Evolutionary conservation across 2,113 vertebrate species (phyloP).

Genomic region (Orycteropus afer): DNA sequence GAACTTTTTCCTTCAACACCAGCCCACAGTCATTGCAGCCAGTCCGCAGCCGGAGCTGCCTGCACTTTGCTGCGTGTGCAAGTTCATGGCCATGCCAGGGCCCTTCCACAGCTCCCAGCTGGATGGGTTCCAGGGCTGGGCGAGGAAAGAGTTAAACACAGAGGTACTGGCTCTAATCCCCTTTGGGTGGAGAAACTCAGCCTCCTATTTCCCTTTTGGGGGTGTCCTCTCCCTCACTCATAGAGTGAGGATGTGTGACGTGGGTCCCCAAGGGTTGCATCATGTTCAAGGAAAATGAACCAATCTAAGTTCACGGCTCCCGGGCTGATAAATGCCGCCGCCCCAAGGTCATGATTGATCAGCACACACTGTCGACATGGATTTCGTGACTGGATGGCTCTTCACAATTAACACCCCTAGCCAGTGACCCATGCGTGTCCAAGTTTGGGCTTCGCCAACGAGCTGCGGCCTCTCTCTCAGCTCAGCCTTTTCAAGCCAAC

Average conservation of each 20-base stretch:
- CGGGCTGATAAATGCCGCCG: conserved; percentile 82
- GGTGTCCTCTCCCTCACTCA: neutral
- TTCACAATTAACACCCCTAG: conserved; percentile 89
- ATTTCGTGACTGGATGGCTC: conserved; percentile 93
- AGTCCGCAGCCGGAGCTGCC: conserved; percentile 47
- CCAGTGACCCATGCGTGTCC: conserved; percentile 89
- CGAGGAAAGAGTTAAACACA: conserved; percentile 14
- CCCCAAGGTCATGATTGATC: conserved; percentile 90
- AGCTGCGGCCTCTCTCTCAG: conserved; percentile 70
- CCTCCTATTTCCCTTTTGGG: conserved; percentile 8
- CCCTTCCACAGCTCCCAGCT: neutral
- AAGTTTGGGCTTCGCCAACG: conserved; percentile 77
- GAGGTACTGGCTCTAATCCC: neutral
- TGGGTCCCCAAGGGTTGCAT: conserved; percentile 26
- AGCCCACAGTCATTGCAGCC: neutral
- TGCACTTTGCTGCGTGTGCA: neutral
- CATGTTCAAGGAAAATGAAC: conserved; percentile 83
- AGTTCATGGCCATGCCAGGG: neutral
- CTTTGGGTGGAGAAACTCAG: neutral
- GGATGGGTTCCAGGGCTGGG: conserved; percentile 31
- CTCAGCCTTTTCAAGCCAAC: conserved; percentile 86
- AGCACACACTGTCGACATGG: conserved; percentile 90
- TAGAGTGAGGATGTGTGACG: neutral
- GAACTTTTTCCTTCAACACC: conserved; percentile 71
- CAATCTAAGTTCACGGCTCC: conserved; percentile 84